Evolutionary conservation across 2,888 invertebrate genomes (phyloP), one percentile per base, ranked within the genome.

Genomic region (Magallana nippona): DNA sequence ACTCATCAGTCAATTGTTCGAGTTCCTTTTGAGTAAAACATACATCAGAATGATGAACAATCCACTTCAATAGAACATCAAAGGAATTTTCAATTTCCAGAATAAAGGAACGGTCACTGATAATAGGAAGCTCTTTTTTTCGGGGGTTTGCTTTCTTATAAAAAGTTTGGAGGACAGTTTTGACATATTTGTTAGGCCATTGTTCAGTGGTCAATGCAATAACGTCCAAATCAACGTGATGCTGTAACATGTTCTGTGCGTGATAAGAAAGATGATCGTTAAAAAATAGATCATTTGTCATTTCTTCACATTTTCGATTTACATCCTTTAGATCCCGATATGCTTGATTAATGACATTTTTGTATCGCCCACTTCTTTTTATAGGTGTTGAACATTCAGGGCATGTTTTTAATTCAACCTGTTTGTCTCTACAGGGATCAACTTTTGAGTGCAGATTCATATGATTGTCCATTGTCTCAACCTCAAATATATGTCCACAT

Each of bases 331-430:
- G 92, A 84, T 94, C 92, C 17, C 83, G 78, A n/a, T 93, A 88
- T 19, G 90, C 95, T 94, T 79, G 82, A 85, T 94, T 94, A 13
- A 96, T 94, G 2, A 94, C 87, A 85, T 95, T 95, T 85, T 95
- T 95, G 92, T 96, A 96, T n/a, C 96, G 95, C 71, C 94, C 93
- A 1, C 95, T 96, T 88, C 95, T 95, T n/a, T 95, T 94, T n/a
- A 96, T 95, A 0, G 95, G 94, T n/a, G 95, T 95, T 79, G 95
- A 95, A 91, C 96, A 96, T 77, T 84, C 83, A 0, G 96, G 96
- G 89, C 96, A 96, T 56, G 8, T 79, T 17, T 78, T 44, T 22
- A 60, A 62, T 32, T 1, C 15, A 78, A 91, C 82, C 63, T 81
- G 60, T n/a, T 81, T 62, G 5, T 78, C 62, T 27, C 78, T 63